Percentiles rank a stretch among this genome's conserved stretches.
Evolutionary conservation across 2,113 vertebrate species (phyloP).

Genomic region (Gasterosteus aculeatus): DNA sequence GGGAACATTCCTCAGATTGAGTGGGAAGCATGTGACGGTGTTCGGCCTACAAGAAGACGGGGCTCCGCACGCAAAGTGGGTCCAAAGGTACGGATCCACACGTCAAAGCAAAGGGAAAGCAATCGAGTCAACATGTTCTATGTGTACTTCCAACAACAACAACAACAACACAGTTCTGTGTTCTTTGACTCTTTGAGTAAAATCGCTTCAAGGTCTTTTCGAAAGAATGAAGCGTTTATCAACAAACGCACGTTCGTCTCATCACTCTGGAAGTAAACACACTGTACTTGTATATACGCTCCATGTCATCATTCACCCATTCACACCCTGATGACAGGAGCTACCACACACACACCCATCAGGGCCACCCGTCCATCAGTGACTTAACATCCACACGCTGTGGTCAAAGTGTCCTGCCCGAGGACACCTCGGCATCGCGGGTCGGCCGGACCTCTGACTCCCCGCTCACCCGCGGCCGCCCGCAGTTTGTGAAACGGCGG

Average conservation of each 20-base stretch:
- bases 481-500: background rate
- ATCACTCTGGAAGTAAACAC: background rate
- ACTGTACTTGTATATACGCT: too few relatives aligned
- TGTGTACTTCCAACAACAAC: background rate
- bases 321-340: too few relatives aligned
- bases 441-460: too few relatives aligned
- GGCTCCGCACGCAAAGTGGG: background rate
- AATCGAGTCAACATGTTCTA: background rate
- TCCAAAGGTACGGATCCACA: background rate
- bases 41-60: constrained; percentile 29
- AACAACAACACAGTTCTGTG: background rate
- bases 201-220: constrained; percentile 9
- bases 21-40: constrained; percentile 9
- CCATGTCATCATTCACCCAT: too few relatives aligned
- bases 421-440: too few relatives aligned
- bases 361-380: too few relatives aligned
- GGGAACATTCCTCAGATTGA: constrained; percentile 67
- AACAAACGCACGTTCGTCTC: constrained; percentile 12
- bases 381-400: too few relatives aligned
- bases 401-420: too few relatives aligned
- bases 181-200: constrained; percentile 17
- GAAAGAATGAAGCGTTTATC: background rate
- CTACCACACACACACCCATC: too few relatives aligned
- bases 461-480: too few relatives aligned
- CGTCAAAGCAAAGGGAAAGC: background rate